Percentiles rank a stretch among this genome's conserved stretches.
Evolutionary conservation across 2,113 vertebrate genomes (phyloP).

Genomic region (Promerops cafer): DNA sequence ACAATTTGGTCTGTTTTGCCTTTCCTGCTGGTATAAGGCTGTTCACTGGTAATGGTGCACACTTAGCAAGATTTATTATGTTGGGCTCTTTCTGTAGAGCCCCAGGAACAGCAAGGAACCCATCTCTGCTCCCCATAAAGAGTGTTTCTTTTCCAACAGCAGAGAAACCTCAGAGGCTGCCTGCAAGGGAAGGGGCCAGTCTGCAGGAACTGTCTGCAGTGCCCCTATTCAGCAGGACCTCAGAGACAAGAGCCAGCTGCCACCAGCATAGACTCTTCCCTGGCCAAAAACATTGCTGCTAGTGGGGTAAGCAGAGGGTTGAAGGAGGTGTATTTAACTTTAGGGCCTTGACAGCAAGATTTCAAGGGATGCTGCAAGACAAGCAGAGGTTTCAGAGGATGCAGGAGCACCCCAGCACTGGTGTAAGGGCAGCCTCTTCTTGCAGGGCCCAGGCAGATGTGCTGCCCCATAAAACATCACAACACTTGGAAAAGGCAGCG

Average conservation of each 20-base stretch:
- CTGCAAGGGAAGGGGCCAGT: background rate
- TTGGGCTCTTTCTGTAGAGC: background rate
- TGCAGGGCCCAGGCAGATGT: background rate
- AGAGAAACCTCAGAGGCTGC: background rate
- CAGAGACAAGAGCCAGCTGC: background rate
- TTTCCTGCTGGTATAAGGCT: background rate
- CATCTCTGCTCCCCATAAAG: background rate
- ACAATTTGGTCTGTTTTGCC: background rate
- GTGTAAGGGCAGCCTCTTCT: background rate
- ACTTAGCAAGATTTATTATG: background rate
- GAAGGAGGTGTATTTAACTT: background rate
- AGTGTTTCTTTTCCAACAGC: background rate
- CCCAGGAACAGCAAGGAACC: background rate
- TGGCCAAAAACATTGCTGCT: background rate
- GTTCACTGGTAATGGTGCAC: background rate
- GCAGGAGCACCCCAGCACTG: background rate
- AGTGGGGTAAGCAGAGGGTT: background rate
- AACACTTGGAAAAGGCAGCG: background rate
- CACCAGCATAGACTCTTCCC: background rate
- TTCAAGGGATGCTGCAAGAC: background rate
- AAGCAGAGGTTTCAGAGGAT: background rate
- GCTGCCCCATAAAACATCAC: background rate
- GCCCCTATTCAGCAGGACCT: background rate
- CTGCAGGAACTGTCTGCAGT: background rate
- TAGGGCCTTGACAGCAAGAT: background rate